Conservation (phyloP, 1,140 invertebrate genomes). For the Bombus pascuorum region DNA sequence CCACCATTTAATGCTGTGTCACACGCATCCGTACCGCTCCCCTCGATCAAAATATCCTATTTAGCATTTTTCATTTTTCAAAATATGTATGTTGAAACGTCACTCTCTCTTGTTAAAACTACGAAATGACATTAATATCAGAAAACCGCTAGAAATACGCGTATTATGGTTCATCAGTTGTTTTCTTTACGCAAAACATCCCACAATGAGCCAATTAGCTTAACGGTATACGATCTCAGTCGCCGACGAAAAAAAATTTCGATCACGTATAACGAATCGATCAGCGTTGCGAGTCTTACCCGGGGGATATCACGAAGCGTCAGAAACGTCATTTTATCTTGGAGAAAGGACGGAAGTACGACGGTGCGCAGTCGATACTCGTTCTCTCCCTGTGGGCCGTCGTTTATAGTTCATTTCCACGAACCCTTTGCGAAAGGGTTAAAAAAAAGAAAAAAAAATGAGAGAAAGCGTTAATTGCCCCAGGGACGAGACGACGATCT, state of each 20-base stretch:
- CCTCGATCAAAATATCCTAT: too few species aligned
- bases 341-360: not conserved
- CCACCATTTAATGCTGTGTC: too few species aligned
- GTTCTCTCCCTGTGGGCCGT: not conserved
- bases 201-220: too few species aligned
- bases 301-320: not conserved
- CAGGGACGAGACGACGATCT: constrained; percentile 32
- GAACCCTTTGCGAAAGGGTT: constrained; percentile 38
- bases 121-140: too few species aligned
- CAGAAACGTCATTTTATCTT: not conserved
- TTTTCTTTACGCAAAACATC: too few species aligned
- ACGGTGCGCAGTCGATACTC: constrained; percentile 30
- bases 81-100: too few species aligned
- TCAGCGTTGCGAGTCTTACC: not conserved
- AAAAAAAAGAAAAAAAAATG: not conserved
- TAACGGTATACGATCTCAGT: too few species aligned
- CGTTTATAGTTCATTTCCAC: constrained; percentile 48
- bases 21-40: too few species aligned
- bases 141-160: too few species aligned
- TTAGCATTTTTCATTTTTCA: too few species aligned
- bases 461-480: constrained; percentile 40
- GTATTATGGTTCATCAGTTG: too few species aligned
- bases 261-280: not conserved
- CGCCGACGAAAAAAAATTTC: not conserved
- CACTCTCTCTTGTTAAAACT: too few species aligned